phyloP scores from a whole-genome alignment of 2,888 invertebrate genomes.

The Epinotia nisella region DNA sequence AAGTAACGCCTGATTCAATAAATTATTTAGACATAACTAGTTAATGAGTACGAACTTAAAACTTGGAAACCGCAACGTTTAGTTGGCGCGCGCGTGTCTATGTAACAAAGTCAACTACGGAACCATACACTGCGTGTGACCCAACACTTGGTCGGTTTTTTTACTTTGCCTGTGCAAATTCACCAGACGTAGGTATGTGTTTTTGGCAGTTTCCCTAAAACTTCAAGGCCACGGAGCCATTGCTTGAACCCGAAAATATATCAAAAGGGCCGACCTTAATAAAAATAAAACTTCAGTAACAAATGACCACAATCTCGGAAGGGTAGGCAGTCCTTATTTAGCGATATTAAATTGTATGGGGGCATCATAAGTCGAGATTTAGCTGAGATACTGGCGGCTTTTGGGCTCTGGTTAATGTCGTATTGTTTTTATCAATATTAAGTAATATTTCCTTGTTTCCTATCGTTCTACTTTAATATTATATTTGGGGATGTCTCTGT shows the following conservation, averaged over 20 bases:
- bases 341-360: slow-evolving; percentile 43
- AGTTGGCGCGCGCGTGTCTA: no score
- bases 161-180: no score
- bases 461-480: neutral
- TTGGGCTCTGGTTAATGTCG: slow-evolving; percentile 28
- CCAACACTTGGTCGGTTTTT: no score
- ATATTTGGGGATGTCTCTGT: neutral
- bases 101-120: no score
- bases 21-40: no score
- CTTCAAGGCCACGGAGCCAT: slow-evolving; percentile 9
- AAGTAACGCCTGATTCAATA: no score
- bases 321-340: slow-evolving; percentile 42
- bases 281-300: slow-evolving; percentile 42
- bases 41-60: no score
- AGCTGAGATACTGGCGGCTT: slow-evolving; percentile 33
- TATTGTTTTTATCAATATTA: slow-evolving; percentile 31
- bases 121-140: no score
- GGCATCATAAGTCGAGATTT: slow-evolving; percentile 43
- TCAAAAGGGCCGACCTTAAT: slow-evolving; percentile 39
- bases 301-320: slow-evolving; percentile 42
- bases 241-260: slow-evolving; percentile 30
- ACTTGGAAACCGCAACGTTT: no score
- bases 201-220: neutral
- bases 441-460: neutral
- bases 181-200: neutral